Conservation (phyloP, 2,113 vertebrate species). For the Casuarius casuarius region DNA sequence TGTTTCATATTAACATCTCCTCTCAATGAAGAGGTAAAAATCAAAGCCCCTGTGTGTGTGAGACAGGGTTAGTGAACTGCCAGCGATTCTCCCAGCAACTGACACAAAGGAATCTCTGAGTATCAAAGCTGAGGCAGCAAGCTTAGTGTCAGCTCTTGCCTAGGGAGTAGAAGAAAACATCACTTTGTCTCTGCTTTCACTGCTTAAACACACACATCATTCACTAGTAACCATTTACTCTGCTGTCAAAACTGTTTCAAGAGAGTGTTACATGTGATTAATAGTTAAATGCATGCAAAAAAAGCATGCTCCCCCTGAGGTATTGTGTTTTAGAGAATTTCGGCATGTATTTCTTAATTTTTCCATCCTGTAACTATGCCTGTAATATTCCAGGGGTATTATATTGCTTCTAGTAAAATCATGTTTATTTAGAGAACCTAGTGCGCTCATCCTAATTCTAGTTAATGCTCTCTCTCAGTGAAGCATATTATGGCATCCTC, state of each 20-base stretch:
- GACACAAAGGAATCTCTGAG: slow-evolving; percentile 53
- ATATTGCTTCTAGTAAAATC: slow-evolving; percentile 23
- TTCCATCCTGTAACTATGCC: slow-evolving; percentile 22
- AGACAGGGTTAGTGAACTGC: slow-evolving; percentile 44
- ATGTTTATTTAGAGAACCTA: slow-evolving; percentile 43
- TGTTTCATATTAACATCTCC: slow-evolving; percentile 48
- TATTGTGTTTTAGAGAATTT: not conserved
- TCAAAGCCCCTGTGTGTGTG: slow-evolving; percentile 30
- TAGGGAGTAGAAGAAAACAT: slow-evolving; percentile 52
- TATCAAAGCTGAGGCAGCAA: slow-evolving; percentile 32
- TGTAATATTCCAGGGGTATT: slow-evolving; percentile 4
- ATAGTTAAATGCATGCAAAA: slow-evolving; percentile 35
- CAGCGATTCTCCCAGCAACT: slow-evolving; percentile 59
- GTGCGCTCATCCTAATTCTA: slow-evolving; percentile 32
- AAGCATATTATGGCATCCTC: not conserved
- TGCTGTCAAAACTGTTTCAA: slow-evolving; percentile 64
- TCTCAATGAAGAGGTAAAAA: slow-evolving; percentile 56
- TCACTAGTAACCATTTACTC: slow-evolving; percentile 64
- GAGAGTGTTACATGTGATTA: slow-evolving; percentile 59
- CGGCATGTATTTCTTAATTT: not conserved
- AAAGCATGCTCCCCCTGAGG: not conserved
- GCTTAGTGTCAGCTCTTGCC: slow-evolving; percentile 40
- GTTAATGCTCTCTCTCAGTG: not conserved
- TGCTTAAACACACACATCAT: slow-evolving; percentile 51
- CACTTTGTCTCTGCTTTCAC: slow-evolving; percentile 62